Conservation (phyloP, 2,113 vertebrate species). For the Clupea harengus region DNA sequence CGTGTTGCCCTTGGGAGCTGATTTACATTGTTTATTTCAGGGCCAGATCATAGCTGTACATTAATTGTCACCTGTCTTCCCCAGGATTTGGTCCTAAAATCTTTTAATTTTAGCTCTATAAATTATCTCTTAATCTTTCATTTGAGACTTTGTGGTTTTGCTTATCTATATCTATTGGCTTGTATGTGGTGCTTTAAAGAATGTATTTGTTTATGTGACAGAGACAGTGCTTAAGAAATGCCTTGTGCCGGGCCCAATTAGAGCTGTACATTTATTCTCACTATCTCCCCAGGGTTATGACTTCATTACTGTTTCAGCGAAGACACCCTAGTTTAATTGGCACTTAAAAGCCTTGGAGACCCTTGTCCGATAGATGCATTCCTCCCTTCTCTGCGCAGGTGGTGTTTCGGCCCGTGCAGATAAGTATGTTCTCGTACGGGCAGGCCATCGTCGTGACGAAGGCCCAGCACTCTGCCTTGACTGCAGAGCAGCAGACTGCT, state of each 20-base stretch:
- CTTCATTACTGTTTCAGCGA: neutral
- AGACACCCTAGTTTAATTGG: neutral
- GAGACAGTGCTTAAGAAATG: no score
- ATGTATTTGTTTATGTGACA: neutral
- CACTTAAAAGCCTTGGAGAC: neutral
- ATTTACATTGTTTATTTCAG: no score
- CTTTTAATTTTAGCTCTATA: no score
- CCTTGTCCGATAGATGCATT: neutral
- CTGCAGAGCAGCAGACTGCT: constrained; percentile 63
- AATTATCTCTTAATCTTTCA: no score
- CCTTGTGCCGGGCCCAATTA: neutral
- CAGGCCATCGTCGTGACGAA: constrained; percentile 71
- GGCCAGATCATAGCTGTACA: no score
- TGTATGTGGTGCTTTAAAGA: no score
- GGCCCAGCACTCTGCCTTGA: constrained; percentile 57
- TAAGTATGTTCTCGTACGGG: constrained; percentile 74
- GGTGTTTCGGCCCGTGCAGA: constrained; percentile 66
- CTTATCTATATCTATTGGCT: no score
- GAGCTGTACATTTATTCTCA: neutral
- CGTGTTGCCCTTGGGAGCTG: no score
- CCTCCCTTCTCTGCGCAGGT: constrained; percentile 53
- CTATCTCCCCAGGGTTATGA: neutral
- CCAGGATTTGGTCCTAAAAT: no score
- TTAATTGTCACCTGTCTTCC: no score
- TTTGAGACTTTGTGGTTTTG: no score